phyloP scores from a whole-genome alignment of 2,888 invertebrate genomes.

The Rosalia funebris region DNA sequence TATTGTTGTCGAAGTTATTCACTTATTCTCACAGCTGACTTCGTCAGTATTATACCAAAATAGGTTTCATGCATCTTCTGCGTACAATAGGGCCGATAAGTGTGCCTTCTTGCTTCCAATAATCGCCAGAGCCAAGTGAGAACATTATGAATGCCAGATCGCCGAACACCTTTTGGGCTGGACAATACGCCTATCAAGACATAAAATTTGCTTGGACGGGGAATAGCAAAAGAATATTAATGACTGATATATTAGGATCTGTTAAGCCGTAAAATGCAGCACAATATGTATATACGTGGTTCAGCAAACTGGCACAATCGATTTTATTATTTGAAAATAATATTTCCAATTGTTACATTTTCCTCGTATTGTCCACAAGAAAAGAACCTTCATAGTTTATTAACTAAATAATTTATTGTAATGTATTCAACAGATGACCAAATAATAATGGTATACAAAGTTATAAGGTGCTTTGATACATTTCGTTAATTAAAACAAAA shows the following conservation, averaged over 20 bases:
- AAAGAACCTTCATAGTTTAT: too few species aligned
- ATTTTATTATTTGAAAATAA: slow-evolving; percentile 6
- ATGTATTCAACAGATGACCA: too few species aligned
- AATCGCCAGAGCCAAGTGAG: slow-evolving; percentile 9
- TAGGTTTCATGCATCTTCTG: slow-evolving; percentile 51
- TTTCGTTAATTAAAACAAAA: too few species aligned
- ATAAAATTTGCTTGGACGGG: slow-evolving; percentile 19
- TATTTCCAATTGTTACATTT: slow-evolving; percentile 16
- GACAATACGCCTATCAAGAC: slow-evolving; percentile 24
- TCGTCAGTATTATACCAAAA: slow-evolving; percentile 40
- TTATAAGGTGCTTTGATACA: too few species aligned
- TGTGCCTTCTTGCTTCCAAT: slow-evolving; percentile 48
- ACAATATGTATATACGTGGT: slow-evolving; percentile 10
- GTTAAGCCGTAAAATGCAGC: slow-evolving; percentile 17
- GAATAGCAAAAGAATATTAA: slow-evolving; percentile 13
- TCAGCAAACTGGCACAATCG: slow-evolving; percentile 9
- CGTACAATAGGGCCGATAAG: slow-evolving; percentile 48
- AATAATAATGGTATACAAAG: too few species aligned
- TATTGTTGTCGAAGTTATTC: slow-evolving; percentile 40
- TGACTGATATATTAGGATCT: slow-evolving; percentile 10
- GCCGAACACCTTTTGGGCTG: slow-evolving; percentile 15
- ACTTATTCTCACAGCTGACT: slow-evolving; percentile 50
- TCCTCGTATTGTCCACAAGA: too few species aligned
- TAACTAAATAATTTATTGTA: too few species aligned
- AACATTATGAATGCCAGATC: slow-evolving; percentile 12